phyloP scores from a whole-genome alignment of 2,113 vertebrate species.

The Melanerpes aurifrons region DNA sequence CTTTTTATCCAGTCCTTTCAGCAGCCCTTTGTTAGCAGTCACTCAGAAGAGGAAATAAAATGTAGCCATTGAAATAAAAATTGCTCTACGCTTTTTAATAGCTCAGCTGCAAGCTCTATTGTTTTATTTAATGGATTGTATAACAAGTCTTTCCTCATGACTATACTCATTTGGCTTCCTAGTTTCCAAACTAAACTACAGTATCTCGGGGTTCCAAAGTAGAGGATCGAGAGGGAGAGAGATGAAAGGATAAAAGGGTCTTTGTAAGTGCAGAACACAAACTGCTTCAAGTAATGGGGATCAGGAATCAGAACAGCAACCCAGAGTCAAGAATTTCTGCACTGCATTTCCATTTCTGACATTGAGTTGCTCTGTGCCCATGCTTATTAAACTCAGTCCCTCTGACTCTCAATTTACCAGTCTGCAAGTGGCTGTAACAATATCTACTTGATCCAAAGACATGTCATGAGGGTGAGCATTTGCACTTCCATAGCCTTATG shows the following conservation, averaged over 20 bases:
- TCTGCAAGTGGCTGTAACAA: not conserved
- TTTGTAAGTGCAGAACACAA: constrained; percentile 32
- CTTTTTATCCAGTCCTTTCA: constrained; percentile 89
- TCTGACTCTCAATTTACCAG: not conserved
- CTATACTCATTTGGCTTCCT: constrained; percentile 84
- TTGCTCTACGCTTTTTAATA: constrained; percentile 89
- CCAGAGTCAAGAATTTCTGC: not conserved
- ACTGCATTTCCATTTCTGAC: not conserved
- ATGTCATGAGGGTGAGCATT: not conserved
- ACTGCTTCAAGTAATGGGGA: not conserved
- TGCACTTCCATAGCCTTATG: not conserved
- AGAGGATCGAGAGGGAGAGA: not conserved
- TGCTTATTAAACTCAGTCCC: not conserved
- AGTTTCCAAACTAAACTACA: constrained; percentile 81
- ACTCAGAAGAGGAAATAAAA: constrained; percentile 89
- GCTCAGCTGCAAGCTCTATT: constrained; percentile 89
- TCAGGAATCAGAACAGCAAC: not conserved
- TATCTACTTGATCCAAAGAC: not conserved
- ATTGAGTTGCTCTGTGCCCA: not conserved
- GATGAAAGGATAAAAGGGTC: constrained; percentile 49
- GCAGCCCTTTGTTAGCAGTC: constrained; percentile 87
- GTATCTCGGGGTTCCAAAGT: constrained; percentile 76
- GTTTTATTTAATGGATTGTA: constrained; percentile 89
- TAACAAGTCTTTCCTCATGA: constrained; percentile 86
- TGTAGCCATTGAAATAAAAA: constrained; percentile 89